Conservation (phyloP, 2,797 vertebrate genomes). For the Myotis vivesi region DNA sequence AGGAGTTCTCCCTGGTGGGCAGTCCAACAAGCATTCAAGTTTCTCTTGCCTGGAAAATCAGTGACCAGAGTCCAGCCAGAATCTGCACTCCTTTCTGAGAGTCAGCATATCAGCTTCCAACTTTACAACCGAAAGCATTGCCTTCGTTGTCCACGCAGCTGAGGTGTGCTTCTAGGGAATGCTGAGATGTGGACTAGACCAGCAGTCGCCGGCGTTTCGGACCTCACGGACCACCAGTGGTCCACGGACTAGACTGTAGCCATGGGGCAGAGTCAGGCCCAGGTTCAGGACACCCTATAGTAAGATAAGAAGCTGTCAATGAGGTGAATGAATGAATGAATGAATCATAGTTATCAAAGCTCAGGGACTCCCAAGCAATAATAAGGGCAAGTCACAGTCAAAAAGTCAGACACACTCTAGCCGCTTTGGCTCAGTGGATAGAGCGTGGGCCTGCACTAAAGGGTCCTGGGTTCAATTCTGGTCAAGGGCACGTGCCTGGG, state of each 20-base stretch:
- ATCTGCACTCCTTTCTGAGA: background rate
- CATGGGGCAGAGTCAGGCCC: background rate
- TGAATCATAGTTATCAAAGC: background rate
- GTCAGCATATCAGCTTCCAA: background rate
- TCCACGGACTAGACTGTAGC: background rate
- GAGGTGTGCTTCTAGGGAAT: background rate
- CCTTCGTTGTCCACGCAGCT: background rate
- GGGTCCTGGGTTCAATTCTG: background rate
- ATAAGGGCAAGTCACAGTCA: background rate
- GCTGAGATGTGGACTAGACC: background rate
- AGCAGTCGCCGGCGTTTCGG: too few species aligned
- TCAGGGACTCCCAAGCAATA: background rate
- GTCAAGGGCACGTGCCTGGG: background rate
- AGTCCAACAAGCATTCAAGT: background rate
- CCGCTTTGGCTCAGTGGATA: background rate
- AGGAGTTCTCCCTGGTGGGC: background rate
- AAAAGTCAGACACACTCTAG: background rate
- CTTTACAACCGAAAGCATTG: conserved; percentile 36
- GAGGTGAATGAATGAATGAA: background rate
- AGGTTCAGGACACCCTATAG: background rate
- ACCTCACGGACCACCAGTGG: too few species aligned
- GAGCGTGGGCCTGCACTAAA: too few species aligned
- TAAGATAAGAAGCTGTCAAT: background rate
- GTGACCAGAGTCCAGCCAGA: background rate
- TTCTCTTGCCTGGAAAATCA: background rate